Base-by-base conservation (phyloP, 1,140 invertebrate species). In the Rhyacophila brunnea region DNA sequence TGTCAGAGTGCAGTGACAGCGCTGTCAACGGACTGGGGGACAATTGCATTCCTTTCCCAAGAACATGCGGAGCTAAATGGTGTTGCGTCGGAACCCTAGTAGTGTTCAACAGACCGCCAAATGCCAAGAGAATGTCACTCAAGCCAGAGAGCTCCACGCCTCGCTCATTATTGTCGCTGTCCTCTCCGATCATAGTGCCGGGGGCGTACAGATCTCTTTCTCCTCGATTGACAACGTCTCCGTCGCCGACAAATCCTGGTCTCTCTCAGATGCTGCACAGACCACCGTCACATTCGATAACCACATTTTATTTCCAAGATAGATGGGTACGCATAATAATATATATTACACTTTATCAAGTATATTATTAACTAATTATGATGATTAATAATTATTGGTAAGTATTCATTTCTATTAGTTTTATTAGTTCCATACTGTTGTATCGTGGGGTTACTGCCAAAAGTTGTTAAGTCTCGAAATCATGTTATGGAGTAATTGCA, bases 21-120 rank as follows among this genome's bases (percentile, higher is more conserved):
- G 72, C 73, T 7, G 72, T 88, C 55, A 89, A 90, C 69, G 74
- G 75, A 46, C 74, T 74, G 0, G 75, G 88, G 55, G 89, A 91
- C 69, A 83, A 88, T n/a, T 92, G 88, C 66, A 91, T 98, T 61
- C 95, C 95, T 0, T 98, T 96, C 78, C 95, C 95, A 1, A 80
- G 93, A 51, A 97, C 94, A 0, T 96, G 92, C 10, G 94, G 94
- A 3, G 94, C 92, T 0, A 89, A 90, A 70, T 98, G 97, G 81
- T 95, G 91, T 75, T 88, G 88, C 35, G 90, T 89, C 20, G 90
- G 89, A 65, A 83, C 87, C 18, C 75, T 95, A 19, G 90, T 93
- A 6, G 92, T 90, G 58, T 97, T 96, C 74, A 89, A 89, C 42
- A 83, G 93, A 56, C 87, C 89, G 1, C 80, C 86, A 9, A 88